Percentiles rank a stretch among this genome's conserved stretches.
phyloP scores from a whole-genome alignment of 2,888 invertebrate genomes.

The Saturnia pavonia region DNA sequence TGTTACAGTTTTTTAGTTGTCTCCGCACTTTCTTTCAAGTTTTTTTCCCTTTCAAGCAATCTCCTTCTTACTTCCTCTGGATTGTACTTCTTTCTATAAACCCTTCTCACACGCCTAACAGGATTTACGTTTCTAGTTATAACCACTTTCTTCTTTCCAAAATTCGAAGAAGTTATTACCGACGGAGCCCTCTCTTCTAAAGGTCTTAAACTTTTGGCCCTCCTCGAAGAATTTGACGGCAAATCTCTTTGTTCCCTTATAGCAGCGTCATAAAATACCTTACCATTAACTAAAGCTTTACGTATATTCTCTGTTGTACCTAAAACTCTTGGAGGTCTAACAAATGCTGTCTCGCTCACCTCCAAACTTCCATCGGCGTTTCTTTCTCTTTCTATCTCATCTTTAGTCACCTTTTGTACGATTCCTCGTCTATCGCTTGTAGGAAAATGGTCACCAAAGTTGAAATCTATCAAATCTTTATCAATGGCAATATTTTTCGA shows the following conservation, averaged over 20 bases:
- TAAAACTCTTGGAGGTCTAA: conserved; percentile 68
- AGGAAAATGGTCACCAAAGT: conserved; percentile 67
- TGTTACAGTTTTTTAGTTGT: conserved; percentile 25
- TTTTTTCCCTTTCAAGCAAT: conserved; percentile 67
- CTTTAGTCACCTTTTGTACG: conserved; percentile 70
- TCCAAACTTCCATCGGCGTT: conserved; percentile 65
- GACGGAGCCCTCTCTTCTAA: conserved; percentile 45
- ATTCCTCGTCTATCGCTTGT: conserved; percentile 63
- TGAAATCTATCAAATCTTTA: conserved; percentile 61
- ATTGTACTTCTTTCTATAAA: conserved; percentile 73
- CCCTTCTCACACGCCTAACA: conserved; percentile 69
- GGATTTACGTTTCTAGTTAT: conserved; percentile 65
- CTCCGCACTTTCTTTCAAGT: conserved; percentile 38
- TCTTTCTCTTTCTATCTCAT: conserved; percentile 66
- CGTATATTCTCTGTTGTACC: conserved; percentile 70
- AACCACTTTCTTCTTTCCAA: conserved; percentile 58
- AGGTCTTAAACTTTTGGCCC: conserved; percentile 39
- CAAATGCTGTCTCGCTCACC: conserved; percentile 73
- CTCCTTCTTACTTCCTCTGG: conserved; percentile 78
- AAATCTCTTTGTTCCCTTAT: conserved; percentile 66
- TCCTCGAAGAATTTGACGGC: conserved; percentile 53
- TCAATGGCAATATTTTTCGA: conserved; percentile 64
- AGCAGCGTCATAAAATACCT: conserved; percentile 75
- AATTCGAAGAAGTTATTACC: conserved; percentile 40
- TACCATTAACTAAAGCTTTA: conserved; percentile 74